phyloP scores from a whole-genome alignment of 2,888 invertebrate genomes.

The Diarsia rubi region DNA sequence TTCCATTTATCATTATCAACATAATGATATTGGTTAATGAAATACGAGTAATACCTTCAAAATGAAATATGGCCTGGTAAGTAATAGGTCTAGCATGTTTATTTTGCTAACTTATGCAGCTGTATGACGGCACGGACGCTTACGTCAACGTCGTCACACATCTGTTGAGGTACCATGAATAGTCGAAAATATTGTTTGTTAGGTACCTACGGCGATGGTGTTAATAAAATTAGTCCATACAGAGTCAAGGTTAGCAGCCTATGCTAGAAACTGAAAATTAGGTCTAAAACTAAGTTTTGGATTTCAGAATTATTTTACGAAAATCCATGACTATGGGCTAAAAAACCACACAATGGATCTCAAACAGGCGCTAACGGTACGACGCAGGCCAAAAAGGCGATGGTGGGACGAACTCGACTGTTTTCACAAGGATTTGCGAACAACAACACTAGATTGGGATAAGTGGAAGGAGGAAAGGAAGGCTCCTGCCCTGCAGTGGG shows the following conservation, averaged over 20 bases:
- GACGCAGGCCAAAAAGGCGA: no score
- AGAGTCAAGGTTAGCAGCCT: neutral
- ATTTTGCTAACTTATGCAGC: neutral
- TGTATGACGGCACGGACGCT: conserved; percentile 1
- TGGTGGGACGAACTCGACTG: no score
- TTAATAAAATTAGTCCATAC: neutral
- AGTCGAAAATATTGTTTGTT: conserved; percentile 1
- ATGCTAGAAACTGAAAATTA: neutral
- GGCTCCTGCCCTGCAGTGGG: no score
- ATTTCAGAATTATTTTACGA: neutral
- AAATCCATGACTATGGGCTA: neutral
- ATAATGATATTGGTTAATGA: neutral
- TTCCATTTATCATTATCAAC: neutral
- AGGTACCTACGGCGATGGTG: neutral
- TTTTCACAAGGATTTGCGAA: no score
- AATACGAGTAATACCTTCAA: neutral
- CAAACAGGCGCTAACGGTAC: no score
- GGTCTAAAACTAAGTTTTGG: neutral
- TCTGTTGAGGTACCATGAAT: conserved; percentile 1
- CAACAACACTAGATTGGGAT: no score
- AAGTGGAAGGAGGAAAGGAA: no score
- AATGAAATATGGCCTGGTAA: neutral
- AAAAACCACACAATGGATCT: no score
- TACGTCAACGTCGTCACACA: conserved; percentile 22
- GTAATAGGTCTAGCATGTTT: neutral